Base-by-base conservation (phyloP, 2,888 invertebrate species). In the Phragmatobia fuliginosa region DNA sequence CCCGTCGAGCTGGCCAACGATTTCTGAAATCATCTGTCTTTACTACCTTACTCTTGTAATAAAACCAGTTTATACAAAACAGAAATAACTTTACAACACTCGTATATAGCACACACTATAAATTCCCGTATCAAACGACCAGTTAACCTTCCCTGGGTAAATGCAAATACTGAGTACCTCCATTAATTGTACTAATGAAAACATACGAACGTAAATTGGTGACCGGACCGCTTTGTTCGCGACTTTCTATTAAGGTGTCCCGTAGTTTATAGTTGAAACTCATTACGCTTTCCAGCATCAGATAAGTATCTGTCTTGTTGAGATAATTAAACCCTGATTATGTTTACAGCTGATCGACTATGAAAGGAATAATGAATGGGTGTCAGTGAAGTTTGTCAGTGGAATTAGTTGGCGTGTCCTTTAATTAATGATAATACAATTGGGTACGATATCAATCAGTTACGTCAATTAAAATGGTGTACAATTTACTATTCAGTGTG, bases 161-260 rank as follows among this genome's bases (percentile, higher is more conserved):
- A 62, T 61, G 73, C 68, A 70, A 69, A 65, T 63, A 66, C 67
- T 71, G 69, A 79, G 66, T 45, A 73, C 72, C 41, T 66, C 52
- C 72, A 81, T 81, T 76, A 67, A 78, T 82, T 71, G 65, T 31
- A 56, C 69, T 64, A 32, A 59, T 56, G 72, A 49, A 74, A 81
- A 82, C 70, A 80, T 63, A 76, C 62, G 78, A 60, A 41, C 38
- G 6, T 6, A 32, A 18, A 62, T 58, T 38, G 8, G 61, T 1
- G 25, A 45, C 72, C 68, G 61, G 3, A 28, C 49, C 58, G 75
- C 65, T 71, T 45, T 28, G n/a, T 59, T 59, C 32, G 28, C 28
- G 5, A 25, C 10, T 32, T 18, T 11, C 45, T 67, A 56, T 38
- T 41, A 41, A 61, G 21, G 56, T 66, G 33, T 33, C 16, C 32